Evolutionary conservation across 2,888 invertebrate genomes (phyloP).

Genomic region (Linnaemya vulpina): DNA sequence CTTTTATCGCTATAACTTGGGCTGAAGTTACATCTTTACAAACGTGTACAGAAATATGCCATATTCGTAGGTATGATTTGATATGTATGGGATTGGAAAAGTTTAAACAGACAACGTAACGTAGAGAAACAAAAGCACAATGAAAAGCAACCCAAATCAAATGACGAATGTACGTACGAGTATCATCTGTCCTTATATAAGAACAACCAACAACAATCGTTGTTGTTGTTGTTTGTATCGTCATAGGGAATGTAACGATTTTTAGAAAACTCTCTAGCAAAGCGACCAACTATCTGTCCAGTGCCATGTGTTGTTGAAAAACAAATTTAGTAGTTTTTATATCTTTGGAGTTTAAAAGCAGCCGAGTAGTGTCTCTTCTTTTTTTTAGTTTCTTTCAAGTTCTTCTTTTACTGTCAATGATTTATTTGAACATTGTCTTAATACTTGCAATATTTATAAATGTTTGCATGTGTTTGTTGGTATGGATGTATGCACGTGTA

Average conservation of each 20-base stretch:
- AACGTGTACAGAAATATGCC: slow-evolving; percentile 19
- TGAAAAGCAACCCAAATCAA: not conserved
- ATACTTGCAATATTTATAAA: slow-evolving; percentile 19
- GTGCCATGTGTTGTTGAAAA: slow-evolving; percentile 14
- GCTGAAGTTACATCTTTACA: not conserved
- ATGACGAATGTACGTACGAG: slow-evolving; percentile 28
- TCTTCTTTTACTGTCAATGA: slow-evolving; percentile 60
- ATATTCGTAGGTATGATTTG: slow-evolving; percentile 57
- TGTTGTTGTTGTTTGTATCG: slow-evolving; percentile 1
- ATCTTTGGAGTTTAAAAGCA: slow-evolving; percentile 37
- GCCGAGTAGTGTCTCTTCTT: no score
- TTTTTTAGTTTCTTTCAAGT: slow-evolving; percentile 6
- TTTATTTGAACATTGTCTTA: slow-evolving; percentile 64
- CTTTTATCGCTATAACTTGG: slow-evolving; percentile 1
- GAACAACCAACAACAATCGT: slow-evolving; percentile 6
- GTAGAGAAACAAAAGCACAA: not conserved
- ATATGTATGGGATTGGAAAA: slow-evolving; percentile 46
- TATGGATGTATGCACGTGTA: not conserved
- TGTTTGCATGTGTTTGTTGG: not conserved
- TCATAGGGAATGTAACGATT: slow-evolving; percentile 46
- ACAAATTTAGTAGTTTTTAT: slow-evolving; percentile 30
- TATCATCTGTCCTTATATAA: slow-evolving; percentile 23
- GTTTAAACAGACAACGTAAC: slow-evolving; percentile 6
- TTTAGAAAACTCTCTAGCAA: slow-evolving; percentile 28
- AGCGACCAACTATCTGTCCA: slow-evolving; percentile 14